Conservation (phyloP, 2,113 vertebrate species). For the Diadophis punctatus region DNA sequence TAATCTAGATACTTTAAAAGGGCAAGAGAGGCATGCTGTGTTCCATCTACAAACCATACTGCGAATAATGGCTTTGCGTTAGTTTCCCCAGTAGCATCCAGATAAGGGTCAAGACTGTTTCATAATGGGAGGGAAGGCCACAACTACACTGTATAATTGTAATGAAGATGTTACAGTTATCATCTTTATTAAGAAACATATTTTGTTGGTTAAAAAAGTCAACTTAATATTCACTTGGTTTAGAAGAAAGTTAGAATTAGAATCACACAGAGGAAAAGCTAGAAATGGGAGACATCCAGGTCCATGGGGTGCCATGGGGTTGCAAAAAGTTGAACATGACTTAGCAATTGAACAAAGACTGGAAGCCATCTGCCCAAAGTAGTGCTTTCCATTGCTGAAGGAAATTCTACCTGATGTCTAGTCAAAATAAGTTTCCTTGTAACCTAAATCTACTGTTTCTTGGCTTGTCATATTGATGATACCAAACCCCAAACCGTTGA, state of each 20-base stretch:
- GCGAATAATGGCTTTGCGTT: slow-evolving; percentile 65
- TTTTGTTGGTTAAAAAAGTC: slow-evolving; percentile 29
- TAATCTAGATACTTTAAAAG: slow-evolving; percentile 71
- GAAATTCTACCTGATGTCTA: not conserved
- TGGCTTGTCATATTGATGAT: not conserved
- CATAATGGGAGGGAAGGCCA: slow-evolving; percentile 49
- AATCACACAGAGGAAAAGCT: not conserved
- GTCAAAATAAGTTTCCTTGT: not conserved
- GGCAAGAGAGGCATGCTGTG: slow-evolving; percentile 63
- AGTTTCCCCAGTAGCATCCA: slow-evolving; percentile 56
- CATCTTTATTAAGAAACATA: slow-evolving; percentile 35
- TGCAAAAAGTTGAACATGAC: not conserved
- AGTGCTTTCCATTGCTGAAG: not conserved
- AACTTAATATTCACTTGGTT: not conserved
- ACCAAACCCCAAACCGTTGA: not conserved
- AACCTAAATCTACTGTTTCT: not conserved
- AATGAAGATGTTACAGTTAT: not conserved
- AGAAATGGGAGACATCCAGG: not conserved
- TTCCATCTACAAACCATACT: slow-evolving; percentile 69
- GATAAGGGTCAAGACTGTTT: slow-evolving; percentile 66
- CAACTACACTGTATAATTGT: slow-evolving; percentile 23
- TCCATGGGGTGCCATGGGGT: not conserved
- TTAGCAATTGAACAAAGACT: not conserved
- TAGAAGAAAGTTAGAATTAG: not conserved
- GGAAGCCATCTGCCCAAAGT: not conserved